Evolutionary conservation across 2,797 vertebrate species (phyloP), one percentile per base, ranked within the genome.

Genomic region (Poecilia gillii): DNA sequence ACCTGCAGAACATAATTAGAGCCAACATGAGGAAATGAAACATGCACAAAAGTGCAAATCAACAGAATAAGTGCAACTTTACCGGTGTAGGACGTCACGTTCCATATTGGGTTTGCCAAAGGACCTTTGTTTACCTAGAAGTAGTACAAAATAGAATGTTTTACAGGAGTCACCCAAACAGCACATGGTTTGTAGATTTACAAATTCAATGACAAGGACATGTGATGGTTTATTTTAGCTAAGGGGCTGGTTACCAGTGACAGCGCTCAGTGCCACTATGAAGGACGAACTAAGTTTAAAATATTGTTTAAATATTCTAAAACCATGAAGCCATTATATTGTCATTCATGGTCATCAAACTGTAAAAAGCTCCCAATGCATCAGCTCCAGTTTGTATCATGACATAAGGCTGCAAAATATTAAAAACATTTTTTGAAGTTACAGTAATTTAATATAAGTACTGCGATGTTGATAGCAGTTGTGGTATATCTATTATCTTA

Each of bases 101-200:
- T 99, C 99, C 99, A 99, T 92, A 99, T 99, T 57, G 99, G 99
- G 90, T 99, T 99, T 73, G 98, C 97, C 90, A 99, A 89, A 0
- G 98, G 97, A 59, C 98, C 97, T 90, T 98, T 99, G 92, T 99
- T 99, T 43, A 99, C 99, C 94, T 95, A 31, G 0, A 84, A 39
- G 85, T 8, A 73, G 25, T 20, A 51, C 68, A 33, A 74, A 72
- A 70, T 2, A n/a, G 3, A 25, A 6, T 6, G 41, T 16, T 31
- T 33, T 51, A 23, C 39, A 72, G 25, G 70, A 11, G 68, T 31
- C 18, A 76, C 13, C n/a, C 66, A 64, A 71, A 14, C 23, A 8
- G 46, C 45, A 66, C 16, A 20, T 59, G 36, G 1, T 66, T 36
- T 39, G 16, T 18, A 66, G 7, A 36, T 36, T 39, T 36, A 23